phyloP scores from a whole-genome alignment of 2,113 vertebrate species.

The Triplophysa rosa region DNA sequence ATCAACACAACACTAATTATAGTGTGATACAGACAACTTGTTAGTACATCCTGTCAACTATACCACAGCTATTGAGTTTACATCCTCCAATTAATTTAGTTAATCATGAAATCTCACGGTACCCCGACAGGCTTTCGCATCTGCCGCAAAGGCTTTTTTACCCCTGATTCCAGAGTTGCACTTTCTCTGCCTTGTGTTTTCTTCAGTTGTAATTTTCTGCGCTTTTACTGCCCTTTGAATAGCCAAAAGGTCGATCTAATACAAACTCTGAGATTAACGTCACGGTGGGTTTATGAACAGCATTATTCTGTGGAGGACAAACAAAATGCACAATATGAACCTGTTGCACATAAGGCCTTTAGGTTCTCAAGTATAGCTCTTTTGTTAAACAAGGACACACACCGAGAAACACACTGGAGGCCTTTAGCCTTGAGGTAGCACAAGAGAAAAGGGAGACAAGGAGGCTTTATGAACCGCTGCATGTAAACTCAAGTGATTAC shows the following conservation, averaged over 20 bases:
- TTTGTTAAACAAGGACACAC: constrained; percentile 7
- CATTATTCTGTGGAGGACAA: constrained; percentile 52
- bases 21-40: constrained; percentile 59
- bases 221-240: constrained; percentile 44
- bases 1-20: constrained; percentile 65
- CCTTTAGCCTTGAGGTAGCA: constrained; percentile 29
- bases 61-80: constrained; percentile 52
- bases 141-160: constrained; percentile 37
- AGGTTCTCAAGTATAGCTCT: neutral
- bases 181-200: neutral
- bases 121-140: constrained; percentile 30
- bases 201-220: constrained; percentile 32
- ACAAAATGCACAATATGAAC: constrained; percentile 19
- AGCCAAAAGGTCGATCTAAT: constrained; percentile 40
- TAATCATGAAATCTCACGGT: constrained; percentile 39
- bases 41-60: constrained; percentile 55
- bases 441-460: neutral
- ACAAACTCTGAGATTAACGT: constrained; percentile 34
- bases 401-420: constrained; percentile 18
- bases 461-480: neutral
- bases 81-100: constrained; percentile 46
- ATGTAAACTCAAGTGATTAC: neutral
- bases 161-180: constrained; percentile 28
- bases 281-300: constrained; percentile 35
- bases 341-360: neutral